Evolutionary conservation across 2,797 vertebrate species (phyloP), one percentile per base, ranked within the genome.

Genomic region (Psittacula echo): DNA sequence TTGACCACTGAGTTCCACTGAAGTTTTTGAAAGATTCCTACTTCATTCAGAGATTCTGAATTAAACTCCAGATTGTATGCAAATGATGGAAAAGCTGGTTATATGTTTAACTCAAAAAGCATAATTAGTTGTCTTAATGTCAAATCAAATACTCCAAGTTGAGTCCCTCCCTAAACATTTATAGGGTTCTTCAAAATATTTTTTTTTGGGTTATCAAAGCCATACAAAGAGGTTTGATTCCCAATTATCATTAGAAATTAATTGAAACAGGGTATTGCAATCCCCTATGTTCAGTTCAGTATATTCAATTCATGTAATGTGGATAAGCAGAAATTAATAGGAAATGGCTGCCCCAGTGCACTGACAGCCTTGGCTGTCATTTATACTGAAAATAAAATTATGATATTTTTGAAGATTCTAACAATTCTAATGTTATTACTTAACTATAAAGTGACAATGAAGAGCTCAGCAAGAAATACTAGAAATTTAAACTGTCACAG

Each of bases 181-280:
- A 58, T 11, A 41, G 17, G 11, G 78, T 16, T 61, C n/a, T 13
- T 90, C 85, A 70, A 90, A 86, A 72, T 82, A 82, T 65, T 82
- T 94, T 65, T 65, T 56, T 16, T 65, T 61, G 32, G 51, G 14
- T 93, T 95, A 90, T 92, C 74, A 77, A 92, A 84, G 14, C 15
- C 37, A 62, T 80, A 82, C 24, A 90, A 93, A 93, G 26, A 10
- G 21, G 7, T 93, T 85, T 91, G 85, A 93, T 74, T 94, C 83
- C 81, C 90, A 94, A 41, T 93, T 93, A 89, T 90, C 81, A 92
- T 89, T 70, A 92, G 48, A 92, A 96, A 95, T 94, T 96, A 95
- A 95, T 96, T 96, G 92, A 95, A 92, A 89, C 5, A 42, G 83
- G 56, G 77, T 85, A 79, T 85, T 94, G 48, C 89, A 95, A 87